phyloP scores from a whole-genome alignment of 1,140 invertebrate genomes.

The Pararge aegeria region DNA sequence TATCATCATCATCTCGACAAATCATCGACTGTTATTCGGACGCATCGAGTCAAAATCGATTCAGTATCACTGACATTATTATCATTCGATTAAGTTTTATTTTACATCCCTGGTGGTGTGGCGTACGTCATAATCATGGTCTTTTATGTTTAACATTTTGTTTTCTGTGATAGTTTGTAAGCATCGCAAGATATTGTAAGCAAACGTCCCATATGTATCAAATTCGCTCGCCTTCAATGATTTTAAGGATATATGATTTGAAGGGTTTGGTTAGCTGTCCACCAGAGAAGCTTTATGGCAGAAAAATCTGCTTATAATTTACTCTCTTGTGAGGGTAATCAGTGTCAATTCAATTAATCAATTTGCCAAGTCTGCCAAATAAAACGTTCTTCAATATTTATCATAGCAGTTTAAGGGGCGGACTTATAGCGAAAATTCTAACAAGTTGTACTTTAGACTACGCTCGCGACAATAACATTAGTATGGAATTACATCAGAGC shows the following conservation, averaged over 20 bases:
- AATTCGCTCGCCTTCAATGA: not conserved
- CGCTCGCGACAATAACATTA: too few relatives aligned
- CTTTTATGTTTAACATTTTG: constrained; percentile 52
- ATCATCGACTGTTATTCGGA: constrained; percentile 21
- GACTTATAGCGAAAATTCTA: too few relatives aligned
- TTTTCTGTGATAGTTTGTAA: constrained; percentile 63
- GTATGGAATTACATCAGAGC: too few relatives aligned
- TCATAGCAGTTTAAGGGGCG: too few relatives aligned
- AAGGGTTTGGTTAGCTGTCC: not conserved
- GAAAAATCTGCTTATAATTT: too few relatives aligned
- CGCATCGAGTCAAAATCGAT: constrained; percentile 13
- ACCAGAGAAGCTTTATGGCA: not conserved
- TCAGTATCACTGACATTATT: constrained; percentile 36
- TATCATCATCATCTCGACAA: constrained; percentile 44
- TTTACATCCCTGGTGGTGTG: constrained; percentile 40
- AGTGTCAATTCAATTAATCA: too few relatives aligned
- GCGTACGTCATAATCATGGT: constrained; percentile 57
- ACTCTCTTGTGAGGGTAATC: not conserved
- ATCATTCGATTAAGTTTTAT: constrained; percentile 50
- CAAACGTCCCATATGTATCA: constrained; percentile 36
- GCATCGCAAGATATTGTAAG: constrained; percentile 49
- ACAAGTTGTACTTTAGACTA: too few relatives aligned
- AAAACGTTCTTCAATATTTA: too few relatives aligned
- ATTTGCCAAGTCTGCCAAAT: too few relatives aligned
- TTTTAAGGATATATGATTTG: not conserved